Conservation (phyloP, 2,888 invertebrate species). For the Sinopyrophorus schimmeli region DNA sequence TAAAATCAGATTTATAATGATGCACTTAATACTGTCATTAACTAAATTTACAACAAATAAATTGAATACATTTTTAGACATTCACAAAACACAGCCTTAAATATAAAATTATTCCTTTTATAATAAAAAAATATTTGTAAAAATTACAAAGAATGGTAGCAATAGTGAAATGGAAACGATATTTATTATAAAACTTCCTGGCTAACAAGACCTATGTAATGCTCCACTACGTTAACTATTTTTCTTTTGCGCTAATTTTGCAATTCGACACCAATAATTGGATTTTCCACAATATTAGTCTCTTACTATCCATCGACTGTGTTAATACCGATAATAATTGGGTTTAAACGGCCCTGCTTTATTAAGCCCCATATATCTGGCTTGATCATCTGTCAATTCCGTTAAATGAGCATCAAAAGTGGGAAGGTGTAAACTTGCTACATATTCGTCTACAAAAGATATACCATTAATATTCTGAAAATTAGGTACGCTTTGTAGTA, state of each 20-base stretch:
- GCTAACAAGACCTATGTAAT: slow-evolving; percentile 27
- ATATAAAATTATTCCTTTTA: too few relatives aligned
- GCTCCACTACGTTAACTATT: slow-evolving; percentile 18
- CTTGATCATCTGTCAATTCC: slow-evolving; percentile 94
- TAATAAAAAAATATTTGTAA: background rate
- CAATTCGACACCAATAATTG: slow-evolving; percentile 26
- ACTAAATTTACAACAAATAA: slow-evolving; percentile 3
- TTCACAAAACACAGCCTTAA: slow-evolving; percentile 5
- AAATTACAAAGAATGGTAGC: background rate
- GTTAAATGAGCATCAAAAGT: slow-evolving; percentile 98
- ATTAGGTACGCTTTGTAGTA: background rate
- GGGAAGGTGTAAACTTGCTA: slow-evolving; percentile 94
- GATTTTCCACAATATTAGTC: slow-evolving; percentile 17
- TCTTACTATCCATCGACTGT: background rate
- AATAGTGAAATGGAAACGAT: background rate
- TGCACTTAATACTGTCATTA: slow-evolving; percentile 10
- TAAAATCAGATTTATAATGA: background rate
- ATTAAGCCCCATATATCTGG: slow-evolving; percentile 95
- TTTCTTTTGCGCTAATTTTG: slow-evolving; percentile 21
- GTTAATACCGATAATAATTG: slow-evolving; percentile 81
- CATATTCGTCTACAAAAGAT: slow-evolving; percentile 86
- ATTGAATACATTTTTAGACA: too few relatives aligned
- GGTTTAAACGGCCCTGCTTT: slow-evolving; percentile 99
- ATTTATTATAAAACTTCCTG: slow-evolving; percentile 1
- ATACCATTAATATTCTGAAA: slow-evolving; percentile 9